Evolutionary conservation across 2,888 invertebrate species (phyloP).

Genomic region (Melanostoma mellinum): DNA sequence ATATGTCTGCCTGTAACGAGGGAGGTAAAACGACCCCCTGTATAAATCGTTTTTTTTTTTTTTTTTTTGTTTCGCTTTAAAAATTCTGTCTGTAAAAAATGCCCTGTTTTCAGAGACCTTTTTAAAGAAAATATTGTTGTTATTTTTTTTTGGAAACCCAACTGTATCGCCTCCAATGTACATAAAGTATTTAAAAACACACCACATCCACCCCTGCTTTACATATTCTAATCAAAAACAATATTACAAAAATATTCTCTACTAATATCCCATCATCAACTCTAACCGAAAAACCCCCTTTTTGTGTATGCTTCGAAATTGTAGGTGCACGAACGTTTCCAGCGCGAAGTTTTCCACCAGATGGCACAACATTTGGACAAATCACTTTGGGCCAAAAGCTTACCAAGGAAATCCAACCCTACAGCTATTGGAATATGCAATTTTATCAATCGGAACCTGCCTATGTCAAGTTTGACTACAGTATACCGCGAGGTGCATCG

Average conservation of each 20-base stretch:
- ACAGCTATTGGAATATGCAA: constrained; percentile 98
- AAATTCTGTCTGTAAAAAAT: too few species aligned
- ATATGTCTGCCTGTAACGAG: too few species aligned
- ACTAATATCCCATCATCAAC: constrained; percentile 65
- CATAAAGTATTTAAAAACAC: constrained; percentile 9
- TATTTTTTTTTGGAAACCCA: background rate
- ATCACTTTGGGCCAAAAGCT: constrained; percentile 93
- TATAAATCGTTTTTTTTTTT: too few species aligned
- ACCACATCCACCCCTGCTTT: constrained; percentile 23
- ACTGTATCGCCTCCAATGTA: constrained; percentile 2
- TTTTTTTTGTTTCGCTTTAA: too few species aligned
- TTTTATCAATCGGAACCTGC: constrained; percentile 97
- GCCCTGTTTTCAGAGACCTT: too few species aligned
- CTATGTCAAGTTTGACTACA: constrained; percentile 97
- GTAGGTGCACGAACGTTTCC: constrained; percentile 94
- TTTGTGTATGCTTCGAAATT: constrained; percentile 73
- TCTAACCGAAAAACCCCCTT: constrained; percentile 60
- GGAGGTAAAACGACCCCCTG: too few species aligned
- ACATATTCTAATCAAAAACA: constrained; percentile 23
- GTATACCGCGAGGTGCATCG: constrained; percentile 94
- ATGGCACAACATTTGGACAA: constrained; percentile 95
- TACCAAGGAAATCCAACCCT: constrained; percentile 94
- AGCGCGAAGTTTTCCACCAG: constrained; percentile 94
- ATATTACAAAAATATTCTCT: constrained; percentile 34
- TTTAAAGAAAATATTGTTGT: background rate